Evolutionary conservation across 2,888 invertebrate genomes (phyloP).

Genomic region (Napeogenes inachia): DNA sequence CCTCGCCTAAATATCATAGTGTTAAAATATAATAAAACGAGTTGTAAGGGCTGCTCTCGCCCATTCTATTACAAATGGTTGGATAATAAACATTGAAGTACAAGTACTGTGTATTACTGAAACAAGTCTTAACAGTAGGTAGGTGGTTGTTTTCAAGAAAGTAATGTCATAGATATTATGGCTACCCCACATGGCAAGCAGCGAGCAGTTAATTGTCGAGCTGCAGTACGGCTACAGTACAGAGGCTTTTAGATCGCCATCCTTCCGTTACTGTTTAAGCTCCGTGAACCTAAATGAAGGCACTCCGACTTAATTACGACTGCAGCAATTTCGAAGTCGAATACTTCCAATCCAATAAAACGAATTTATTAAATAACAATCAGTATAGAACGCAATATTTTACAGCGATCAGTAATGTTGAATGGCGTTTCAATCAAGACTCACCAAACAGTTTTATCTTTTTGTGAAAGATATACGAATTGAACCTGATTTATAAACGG

Average conservation of each 20-base stretch:
- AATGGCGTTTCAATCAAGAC: constrained; percentile 36
- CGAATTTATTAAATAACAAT: constrained; percentile 24
- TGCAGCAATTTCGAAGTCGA: constrained; percentile 36
- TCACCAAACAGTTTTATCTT: constrained; percentile 31
- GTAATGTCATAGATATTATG: constrained; percentile 32
- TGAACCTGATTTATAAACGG: constrained; percentile 14
- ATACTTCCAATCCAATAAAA: constrained; percentile 22
- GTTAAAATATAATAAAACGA: no score
- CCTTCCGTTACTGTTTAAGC: constrained; percentile 65
- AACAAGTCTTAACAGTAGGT: no score
- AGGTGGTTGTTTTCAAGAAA: neutral
- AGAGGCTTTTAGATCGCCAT: constrained; percentile 64
- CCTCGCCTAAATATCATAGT: no score
- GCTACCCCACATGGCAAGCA: constrained; percentile 55
- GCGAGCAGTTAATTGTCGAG: constrained; percentile 67
- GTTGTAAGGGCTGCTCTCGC: no score
- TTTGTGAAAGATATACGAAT: constrained; percentile 18
- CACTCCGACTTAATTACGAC: constrained; percentile 68
- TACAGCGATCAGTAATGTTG: constrained; percentile 31
- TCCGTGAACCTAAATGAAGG: constrained; percentile 64
- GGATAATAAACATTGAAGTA: no score
- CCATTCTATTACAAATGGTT: no score
- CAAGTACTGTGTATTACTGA: no score
- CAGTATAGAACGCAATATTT: constrained; percentile 20
- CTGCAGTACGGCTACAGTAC: constrained; percentile 43